Percentiles rank a stretch among this genome's conserved stretches.
Conservation (phyloP, 2,888 invertebrate species). For the Caenorhabditis uteleia region DNA sequence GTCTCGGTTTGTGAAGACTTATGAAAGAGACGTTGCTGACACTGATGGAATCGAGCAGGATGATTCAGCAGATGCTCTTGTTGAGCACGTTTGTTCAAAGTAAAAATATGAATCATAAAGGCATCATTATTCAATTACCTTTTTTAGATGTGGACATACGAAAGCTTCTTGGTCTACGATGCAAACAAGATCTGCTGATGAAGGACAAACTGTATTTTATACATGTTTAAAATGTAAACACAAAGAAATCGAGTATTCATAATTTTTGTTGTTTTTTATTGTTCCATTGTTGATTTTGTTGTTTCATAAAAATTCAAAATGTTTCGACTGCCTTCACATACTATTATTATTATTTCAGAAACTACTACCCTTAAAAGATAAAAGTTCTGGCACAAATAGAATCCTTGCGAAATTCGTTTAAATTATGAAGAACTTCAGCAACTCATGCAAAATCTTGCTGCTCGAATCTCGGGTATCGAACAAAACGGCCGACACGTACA, state of each 20-base stretch:
- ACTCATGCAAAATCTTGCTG: too few relatives aligned
- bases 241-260: slow-evolving; percentile 67
- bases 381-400: too few relatives aligned
- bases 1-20: slow-evolving; percentile 48
- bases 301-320: neutral
- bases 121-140: neutral
- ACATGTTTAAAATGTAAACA: slow-evolving; percentile 91
- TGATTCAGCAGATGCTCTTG: slow-evolving; percentile 54
- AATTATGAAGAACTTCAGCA: too few relatives aligned
- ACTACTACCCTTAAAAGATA: too few relatives aligned
- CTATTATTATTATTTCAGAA: too few relatives aligned
- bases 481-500: too few relatives aligned
- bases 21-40: slow-evolving; percentile 54
- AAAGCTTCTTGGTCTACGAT: slow-evolving; percentile 77
- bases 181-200: slow-evolving; percentile 94
- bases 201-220: slow-evolving; percentile 98
- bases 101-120: slow-evolving; percentile 70
- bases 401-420: too few relatives aligned
- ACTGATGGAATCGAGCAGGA: slow-evolving; percentile 45
- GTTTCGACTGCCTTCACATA: neutral
- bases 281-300: slow-evolving; percentile 3
- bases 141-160: slow-evolving; percentile 47
- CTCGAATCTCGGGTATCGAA: too few relatives aligned
- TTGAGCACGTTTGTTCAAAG: slow-evolving; percentile 77
- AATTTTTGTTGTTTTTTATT: slow-evolving; percentile 13